Evolutionary conservation across 1,140 invertebrate species (phyloP).

Genomic region (Conus ventricosus): DNA sequence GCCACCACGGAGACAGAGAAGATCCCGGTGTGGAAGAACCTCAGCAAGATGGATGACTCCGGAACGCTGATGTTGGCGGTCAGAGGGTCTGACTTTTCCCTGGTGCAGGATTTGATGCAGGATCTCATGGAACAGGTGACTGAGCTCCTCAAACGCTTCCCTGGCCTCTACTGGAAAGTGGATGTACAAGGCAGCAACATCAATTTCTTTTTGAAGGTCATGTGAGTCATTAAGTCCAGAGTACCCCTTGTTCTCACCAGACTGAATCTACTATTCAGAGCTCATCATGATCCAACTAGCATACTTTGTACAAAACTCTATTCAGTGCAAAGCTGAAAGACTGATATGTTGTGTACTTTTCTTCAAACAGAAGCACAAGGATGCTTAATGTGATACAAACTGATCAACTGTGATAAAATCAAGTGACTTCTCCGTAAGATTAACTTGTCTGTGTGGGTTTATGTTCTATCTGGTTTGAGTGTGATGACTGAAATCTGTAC

Average conservation of each 20-base stretch:
- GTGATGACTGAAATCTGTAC: not conserved
- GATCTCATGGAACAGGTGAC: conserved; percentile 58
- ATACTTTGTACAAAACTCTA: no score
- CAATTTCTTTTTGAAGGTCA: conserved; percentile 15
- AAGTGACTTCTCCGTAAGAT: no score
- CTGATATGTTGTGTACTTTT: no score
- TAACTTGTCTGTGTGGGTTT: not conserved
- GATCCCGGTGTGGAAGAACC: conserved; percentile 47
- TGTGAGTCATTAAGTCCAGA: not conserved
- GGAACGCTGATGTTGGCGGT: conserved; percentile 36
- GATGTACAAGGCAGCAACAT: conserved; percentile 44
- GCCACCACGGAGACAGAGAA: conserved; percentile 60
- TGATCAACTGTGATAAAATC: no score
- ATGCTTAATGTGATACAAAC: no score
- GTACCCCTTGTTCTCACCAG: no score
- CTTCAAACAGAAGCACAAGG: no score
- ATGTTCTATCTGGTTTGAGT: not conserved
- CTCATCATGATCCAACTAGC: no score
- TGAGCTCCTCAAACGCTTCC: conserved; percentile 50
- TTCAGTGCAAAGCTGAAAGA: no score
- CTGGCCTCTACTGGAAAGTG: conserved; percentile 64
- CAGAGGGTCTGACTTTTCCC: conserved; percentile 40
- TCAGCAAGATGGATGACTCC: conserved; percentile 14
- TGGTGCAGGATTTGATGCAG: conserved; percentile 44
- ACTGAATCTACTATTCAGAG: no score